These are phyloP conservation scores for Drosophila prolongata DNA, from an alignment of 2,888 invertebrate genomes.

Conservation along the genomic window DNA sequence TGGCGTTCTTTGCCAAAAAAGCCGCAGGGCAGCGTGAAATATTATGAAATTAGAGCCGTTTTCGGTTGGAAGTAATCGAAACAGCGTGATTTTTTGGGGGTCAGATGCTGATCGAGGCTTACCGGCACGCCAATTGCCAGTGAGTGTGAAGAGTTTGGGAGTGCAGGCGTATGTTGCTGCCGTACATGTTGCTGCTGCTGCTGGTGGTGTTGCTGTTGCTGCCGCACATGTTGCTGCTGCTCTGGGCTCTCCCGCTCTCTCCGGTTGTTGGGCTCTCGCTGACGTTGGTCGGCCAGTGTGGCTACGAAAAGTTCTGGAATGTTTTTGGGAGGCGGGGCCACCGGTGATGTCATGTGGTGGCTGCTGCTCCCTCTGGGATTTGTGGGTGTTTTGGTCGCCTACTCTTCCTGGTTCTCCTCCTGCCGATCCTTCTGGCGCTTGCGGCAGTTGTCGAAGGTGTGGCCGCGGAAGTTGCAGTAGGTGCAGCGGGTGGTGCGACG, in stretches of 20 bases:
- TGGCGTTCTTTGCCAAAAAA: conserved; percentile 60
- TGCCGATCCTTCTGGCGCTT: conserved; percentile 61
- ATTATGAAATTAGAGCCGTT: conserved; percentile 9
- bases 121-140: conserved; percentile 51
- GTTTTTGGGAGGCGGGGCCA: conserved; percentile 1
- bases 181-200: conserved; percentile 8
- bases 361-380: not conserved
- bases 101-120: conserved; percentile 51
- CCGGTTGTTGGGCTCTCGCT: conserved; percentile 34
- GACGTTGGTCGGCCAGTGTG: conserved; percentile 41
- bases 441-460: conserved; percentile 77
- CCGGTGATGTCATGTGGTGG: conserved; percentile 47
- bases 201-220: conserved; percentile 8
- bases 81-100: conserved; percentile 44
- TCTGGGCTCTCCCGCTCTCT: conserved; percentile 5
- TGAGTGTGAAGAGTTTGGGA: conserved; percentile 26
- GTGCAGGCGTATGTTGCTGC: conserved; percentile 12
- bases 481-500: conserved; percentile 73
- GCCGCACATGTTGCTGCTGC: conserved; percentile 1
- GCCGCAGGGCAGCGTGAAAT: conserved; percentile 40
- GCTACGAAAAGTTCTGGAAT: conserved; percentile 46
- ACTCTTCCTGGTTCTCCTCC: conserved; percentile 20
- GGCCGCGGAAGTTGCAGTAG: conserved; percentile 81
- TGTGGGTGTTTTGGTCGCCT: conserved; percentile 21
- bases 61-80: conserved; percentile 19